Evolutionary conservation across 2,888 invertebrate species (phyloP).

Genomic region (Heteropelma amictum): DNA sequence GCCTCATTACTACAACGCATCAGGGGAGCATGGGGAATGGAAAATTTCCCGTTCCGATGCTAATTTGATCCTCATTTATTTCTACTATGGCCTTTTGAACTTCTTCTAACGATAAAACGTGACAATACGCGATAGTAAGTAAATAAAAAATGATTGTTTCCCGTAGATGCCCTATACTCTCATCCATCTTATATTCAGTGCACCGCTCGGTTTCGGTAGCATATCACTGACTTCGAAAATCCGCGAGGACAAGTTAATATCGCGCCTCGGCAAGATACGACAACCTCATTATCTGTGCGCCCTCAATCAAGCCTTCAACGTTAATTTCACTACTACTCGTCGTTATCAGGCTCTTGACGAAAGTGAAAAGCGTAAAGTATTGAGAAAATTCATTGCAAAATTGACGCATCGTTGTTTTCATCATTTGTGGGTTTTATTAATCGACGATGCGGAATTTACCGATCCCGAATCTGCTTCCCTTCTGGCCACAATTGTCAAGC

Average conservation of each 20-base stretch:
- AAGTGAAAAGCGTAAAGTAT: slow-evolving; percentile 65
- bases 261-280: slow-evolving; percentile 70
- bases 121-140: too few species aligned
- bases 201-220: slow-evolving; percentile 73
- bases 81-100: too few species aligned
- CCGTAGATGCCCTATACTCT: slow-evolving; percentile 76
- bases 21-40: too few species aligned
- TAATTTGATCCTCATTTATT: too few species aligned
- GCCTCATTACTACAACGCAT: too few species aligned
- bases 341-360: slow-evolving; percentile 65
- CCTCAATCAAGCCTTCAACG: slow-evolving; percentile 79
- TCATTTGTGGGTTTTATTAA: slow-evolving; percentile 78
- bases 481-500: slow-evolving; percentile 78
- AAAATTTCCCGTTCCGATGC: too few species aligned
- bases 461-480: slow-evolving; percentile 81
- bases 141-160: slow-evolving; percentile 35
- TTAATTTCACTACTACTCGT: slow-evolving; percentile 73
- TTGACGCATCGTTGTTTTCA: slow-evolving; percentile 67
- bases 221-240: slow-evolving; percentile 70
- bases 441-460: slow-evolving; percentile 82
- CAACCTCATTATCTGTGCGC: slow-evolving; percentile 76
- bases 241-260: slow-evolving; percentile 74
- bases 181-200: slow-evolving; percentile 77
- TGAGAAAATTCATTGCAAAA: slow-evolving; percentile 76
- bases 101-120: background rate